Evolutionary conservation across 2,797 vertebrate genomes (phyloP), one percentile per base, ranked within the genome.

Genomic region (Chaetodon trifasciatus): DNA sequence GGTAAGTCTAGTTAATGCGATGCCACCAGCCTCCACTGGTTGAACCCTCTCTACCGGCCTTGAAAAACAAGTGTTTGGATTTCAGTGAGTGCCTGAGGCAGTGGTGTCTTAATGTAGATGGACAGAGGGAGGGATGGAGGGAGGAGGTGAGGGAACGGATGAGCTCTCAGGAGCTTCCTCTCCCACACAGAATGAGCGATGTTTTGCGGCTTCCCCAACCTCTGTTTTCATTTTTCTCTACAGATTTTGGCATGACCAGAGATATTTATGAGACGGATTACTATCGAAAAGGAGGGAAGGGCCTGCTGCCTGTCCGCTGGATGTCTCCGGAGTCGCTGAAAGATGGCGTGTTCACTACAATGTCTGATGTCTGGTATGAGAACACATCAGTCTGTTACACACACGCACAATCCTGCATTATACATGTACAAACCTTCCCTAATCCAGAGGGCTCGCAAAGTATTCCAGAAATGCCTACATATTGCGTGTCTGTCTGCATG

Each of bases 191-290:
- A 74, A 63, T 85, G 62, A 90, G 56, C 46, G 79, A 89, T 85
- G 74, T 85, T 86, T 82, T 86, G 68, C 79, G 46, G 82, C 57
- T 89, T 69, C 58, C 64, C 79, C 60, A 79, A 89, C 79, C 74
- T 88, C 57, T 80, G 58, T 78, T 85, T 88, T 74, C 8, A 21
- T 81, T 79, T 81, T 71, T 58, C n/a, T 6, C 74, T 40, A 37
- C 85, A 99, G 98, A 99, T 94, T 99, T 99, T 86, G 98, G 98
- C 86, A 99, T 99, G 98, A 99, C 98, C 0, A 96, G 98, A 88
- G 98, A 99, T 87, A 99, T 99, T 95, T 99, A 99, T 4, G 98
- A 99, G 96, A 99, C 98, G 0, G 98, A 99, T 95, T 99, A 99
- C 92, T 99, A 99, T 89, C 94, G 98, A 62, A 99, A 99, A 92